Base-by-base conservation (phyloP, 1,140 invertebrate genomes). In the Harlomillsia oculata region DNA sequence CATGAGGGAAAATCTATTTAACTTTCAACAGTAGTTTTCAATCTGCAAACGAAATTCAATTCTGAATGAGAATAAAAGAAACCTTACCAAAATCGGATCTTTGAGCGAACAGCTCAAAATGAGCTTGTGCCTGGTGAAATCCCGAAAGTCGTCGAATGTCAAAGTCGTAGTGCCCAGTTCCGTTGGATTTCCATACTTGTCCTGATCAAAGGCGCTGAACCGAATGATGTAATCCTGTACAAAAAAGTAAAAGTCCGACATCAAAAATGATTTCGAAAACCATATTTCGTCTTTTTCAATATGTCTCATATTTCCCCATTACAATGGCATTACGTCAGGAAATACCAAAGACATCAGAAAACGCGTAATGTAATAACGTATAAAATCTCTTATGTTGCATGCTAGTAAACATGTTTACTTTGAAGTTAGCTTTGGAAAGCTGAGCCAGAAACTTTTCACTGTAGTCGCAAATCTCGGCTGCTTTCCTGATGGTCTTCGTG, bases 121-220 rank as follows among this genome's bases (percentile, higher is more conserved):
- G 37, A 65, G 51, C 39, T 62, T 57, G 40, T 65, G 60, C 16
- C 21, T 30, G 20, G 64, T 65, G 36, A 65, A 65, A 41, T 65
- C 64, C 39, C 58, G 36, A 44, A 65, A 65, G 40, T 65, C 64
- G n/a, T 65, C 64, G 52, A 65, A 65, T 11, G 64, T 62, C 34
- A 62, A 44, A 5, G 56, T 57, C 2, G 59, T 62, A 8, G 53
- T 53, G 1, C 56, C 55, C 18, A 65, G 41, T 32, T 65, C 64
- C 8, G 60, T 65, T 30, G 64, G 64, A 57, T 65, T 65, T 23
- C 60, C 64, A 39, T 52, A 49, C 32, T 53, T 53, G 43, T 65
- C 64, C 41, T 62, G 59, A 41, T 65, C 64, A 53, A 65, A 65
- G 0, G 57, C 64, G 3, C 34, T 62, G 55, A 65, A 65, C 9